These are phyloP conservation scores for Pongo pygmaeus DNA, from an alignment of 2,113 vertebrate species.

Conservation along the genomic window DNA sequence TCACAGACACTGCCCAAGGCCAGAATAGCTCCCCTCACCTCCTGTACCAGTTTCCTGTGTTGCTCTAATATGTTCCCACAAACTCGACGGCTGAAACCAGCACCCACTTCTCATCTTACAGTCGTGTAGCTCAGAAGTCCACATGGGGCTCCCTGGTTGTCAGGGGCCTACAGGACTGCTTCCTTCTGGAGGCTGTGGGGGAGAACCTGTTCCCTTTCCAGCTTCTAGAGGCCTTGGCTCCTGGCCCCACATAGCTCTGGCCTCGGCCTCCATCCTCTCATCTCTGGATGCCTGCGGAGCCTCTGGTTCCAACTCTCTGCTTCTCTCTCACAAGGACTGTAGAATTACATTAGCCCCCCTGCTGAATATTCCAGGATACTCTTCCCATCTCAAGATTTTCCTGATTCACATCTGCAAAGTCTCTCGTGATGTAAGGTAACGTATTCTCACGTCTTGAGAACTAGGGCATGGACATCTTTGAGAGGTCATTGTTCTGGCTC, in stretches of 20 bases:
- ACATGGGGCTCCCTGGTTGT: fast-evolving
- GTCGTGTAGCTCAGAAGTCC: fast-evolving
- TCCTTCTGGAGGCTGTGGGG: neutral
- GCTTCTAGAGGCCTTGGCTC: neutral
- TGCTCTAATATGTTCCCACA: fast-evolving
- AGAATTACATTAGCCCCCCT: no score
- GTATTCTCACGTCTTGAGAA: no score
- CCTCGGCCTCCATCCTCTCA: no score
- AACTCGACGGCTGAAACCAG: fast-evolving
- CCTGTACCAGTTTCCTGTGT: neutral
- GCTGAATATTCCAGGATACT: fast-evolving
- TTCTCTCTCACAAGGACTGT: neutral
- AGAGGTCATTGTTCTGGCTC: neutral
- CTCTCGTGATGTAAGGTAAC: fast-evolving
- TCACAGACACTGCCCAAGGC: no score
- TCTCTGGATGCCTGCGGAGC: no score
- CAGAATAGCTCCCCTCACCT: fast-evolving
- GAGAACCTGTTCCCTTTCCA: neutral
- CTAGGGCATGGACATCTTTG: no score
- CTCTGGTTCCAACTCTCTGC: neutral
- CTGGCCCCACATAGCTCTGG: fast-evolving
- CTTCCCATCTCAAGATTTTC: fast-evolving
- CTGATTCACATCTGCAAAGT: no score
- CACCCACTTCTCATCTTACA: fast-evolving
- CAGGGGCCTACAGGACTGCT: fast-evolving